Conservation (phyloP, 2,797 vertebrate species). For the Eulemur rubriventer region DNA sequence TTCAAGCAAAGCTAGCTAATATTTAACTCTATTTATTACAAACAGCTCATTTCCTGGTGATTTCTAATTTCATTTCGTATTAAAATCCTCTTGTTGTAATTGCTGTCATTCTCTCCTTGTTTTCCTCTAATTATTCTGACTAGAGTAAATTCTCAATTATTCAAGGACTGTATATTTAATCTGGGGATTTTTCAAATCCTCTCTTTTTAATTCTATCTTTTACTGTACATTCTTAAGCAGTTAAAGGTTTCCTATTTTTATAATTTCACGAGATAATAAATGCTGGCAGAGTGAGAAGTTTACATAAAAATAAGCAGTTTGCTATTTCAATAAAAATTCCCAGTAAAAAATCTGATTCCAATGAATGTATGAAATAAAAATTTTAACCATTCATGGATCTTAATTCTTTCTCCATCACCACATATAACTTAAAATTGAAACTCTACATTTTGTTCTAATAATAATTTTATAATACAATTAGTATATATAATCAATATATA, state of each 20-base stretch:
- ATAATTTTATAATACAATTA: not conserved
- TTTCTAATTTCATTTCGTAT: conserved; percentile 53
- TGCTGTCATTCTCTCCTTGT: conserved; percentile 51
- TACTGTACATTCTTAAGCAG: conserved; percentile 18
- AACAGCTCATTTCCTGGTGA: conserved; percentile 18
- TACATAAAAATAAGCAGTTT: conserved; percentile 24
- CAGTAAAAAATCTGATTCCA: not conserved
- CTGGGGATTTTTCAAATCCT: conserved; percentile 58
- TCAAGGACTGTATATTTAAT: conserved; percentile 49
- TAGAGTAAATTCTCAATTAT: conserved; percentile 57
- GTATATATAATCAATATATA: not conserved
- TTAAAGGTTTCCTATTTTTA: conserved; percentile 18
- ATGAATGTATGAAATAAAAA: not conserved
- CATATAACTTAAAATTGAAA: not conserved
- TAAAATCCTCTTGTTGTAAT: conserved; percentile 61
- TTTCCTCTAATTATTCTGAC: conserved; percentile 59
- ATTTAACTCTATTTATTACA: conserved; percentile 45
- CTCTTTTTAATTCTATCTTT: conserved; percentile 45
- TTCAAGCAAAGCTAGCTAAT: not conserved
- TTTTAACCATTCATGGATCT: not conserved
- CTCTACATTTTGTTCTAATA: not conserved
- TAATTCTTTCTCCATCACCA: not conserved
- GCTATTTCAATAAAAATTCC: not conserved
- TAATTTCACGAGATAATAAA: conserved; percentile 10
- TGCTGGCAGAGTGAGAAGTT: not conserved